A percentile compares a stretch with the other conserved stretches of the same genome.
phyloP scores from a whole-genome alignment of 2,113 vertebrate species.

The Galeopterus variegatus region DNA sequence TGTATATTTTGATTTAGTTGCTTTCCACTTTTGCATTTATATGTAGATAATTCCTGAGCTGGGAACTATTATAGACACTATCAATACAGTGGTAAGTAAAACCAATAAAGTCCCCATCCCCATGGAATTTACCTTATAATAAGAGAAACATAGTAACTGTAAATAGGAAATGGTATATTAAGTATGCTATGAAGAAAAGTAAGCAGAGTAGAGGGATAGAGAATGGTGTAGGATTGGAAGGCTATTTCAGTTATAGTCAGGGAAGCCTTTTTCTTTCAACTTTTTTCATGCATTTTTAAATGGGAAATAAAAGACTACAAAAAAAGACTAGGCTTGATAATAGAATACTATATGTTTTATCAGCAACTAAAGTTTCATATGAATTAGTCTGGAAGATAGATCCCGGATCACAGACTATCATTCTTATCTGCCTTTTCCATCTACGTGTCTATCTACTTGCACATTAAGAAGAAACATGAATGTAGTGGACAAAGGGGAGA shows the following conservation, averaged over 20 bases:
- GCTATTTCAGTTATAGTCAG: background rate
- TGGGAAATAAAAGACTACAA: background rate
- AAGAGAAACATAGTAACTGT: slow-evolving; percentile 1
- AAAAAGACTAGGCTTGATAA: background rate
- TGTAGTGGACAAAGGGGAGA: background rate
- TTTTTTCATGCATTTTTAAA: slow-evolving; percentile 31
- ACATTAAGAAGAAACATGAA: background rate
- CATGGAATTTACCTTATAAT: background rate
- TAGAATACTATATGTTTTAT: slow-evolving; percentile 28
- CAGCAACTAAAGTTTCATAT: slow-evolving; percentile 17
- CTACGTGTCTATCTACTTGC: background rate
- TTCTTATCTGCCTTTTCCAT: background rate
- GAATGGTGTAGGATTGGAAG: background rate
- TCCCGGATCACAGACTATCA: background rate
- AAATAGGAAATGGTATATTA: background rate
- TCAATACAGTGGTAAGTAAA: background rate
- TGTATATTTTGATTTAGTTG: slow-evolving; percentile 6
- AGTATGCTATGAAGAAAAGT: background rate
- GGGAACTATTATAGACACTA: background rate
- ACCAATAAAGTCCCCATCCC: background rate
- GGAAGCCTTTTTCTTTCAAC: background rate
- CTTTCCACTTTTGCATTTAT: background rate
- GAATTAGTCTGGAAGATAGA: background rate
- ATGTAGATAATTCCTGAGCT: background rate
- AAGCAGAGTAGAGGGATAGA: background rate